Evolutionary conservation across 2,113 vertebrate genomes (phyloP), one percentile per base, ranked within the genome.

Genomic region (Suncus etruscus): DNA sequence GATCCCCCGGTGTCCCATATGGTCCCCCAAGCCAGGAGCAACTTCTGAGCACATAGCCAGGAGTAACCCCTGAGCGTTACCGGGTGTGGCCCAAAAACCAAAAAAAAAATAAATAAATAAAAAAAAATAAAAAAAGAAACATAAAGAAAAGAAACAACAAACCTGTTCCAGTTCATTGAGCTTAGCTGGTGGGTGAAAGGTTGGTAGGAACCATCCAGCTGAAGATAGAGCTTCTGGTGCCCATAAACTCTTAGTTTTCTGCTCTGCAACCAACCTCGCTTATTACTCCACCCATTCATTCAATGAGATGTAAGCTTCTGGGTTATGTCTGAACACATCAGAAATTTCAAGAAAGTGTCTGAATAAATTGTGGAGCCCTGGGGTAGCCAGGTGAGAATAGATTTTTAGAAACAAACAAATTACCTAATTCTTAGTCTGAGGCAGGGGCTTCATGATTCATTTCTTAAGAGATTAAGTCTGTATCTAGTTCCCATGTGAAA

Each of bases 271-370:
- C 95, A 39, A 96, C 68, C 95, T 95, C 86, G 96, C 92, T 96
- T 94, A 97, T 94, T 97, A 96, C 90, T 93, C 95, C 96, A 92
- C 92, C 39, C 39, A 39, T 39, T 39, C 39, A 95, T 97, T 97
- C 96, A 89, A 94, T 90, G 93, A 96, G 81, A 91, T 96, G 95
- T 87, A 75, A 97, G 96, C 94, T 97, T 96, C 96, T 94, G 92
- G 69, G 87, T 95, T 96, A 95, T 97, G 97, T 97, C 96, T 66
- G 66, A 97, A 95, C 94, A 96, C 94, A 97, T 86, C 93, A 75
- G 90, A 85, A 96, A 95, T 94, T 93, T 90, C 86, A 95, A 92
- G 92, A 87, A 95, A 91, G 94, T 63, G 11, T 91, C 54, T 95
- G 94, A 92, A 84, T 76, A 89, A 83, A 94, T 80, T 47, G n/a